A percentile compares a stretch with the other conserved stretches of the same genome.
phyloP scores from a whole-genome alignment of 2,888 invertebrate species.

The Nemapogon koenigi region DNA sequence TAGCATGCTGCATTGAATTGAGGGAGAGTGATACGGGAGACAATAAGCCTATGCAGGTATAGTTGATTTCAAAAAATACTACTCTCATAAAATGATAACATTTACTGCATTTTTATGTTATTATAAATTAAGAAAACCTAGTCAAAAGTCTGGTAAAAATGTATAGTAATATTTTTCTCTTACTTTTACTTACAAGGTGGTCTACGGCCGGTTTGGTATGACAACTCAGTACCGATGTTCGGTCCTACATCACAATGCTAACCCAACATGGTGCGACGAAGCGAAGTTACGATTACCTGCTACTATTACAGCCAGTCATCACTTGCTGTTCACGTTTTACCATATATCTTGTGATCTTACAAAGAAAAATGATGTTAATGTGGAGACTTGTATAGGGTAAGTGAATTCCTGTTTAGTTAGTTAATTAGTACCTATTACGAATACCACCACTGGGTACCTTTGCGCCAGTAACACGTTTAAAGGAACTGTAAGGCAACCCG shows the following conservation, averaged over 20 bases:
- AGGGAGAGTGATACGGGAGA: constrained; percentile 77
- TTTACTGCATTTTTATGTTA: too few species aligned
- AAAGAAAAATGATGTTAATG: constrained; percentile 77
- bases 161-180: too few species aligned
- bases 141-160: too few species aligned
- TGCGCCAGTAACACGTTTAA: too few species aligned
- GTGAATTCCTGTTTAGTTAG: too few species aligned
- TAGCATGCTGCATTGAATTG: constrained; percentile 89
- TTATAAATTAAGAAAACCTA: too few species aligned
- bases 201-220: constrained; percentile 54
- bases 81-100: too few species aligned
- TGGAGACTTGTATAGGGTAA: constrained; percentile 84
- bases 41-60: constrained; percentile 72
- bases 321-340: constrained; percentile 92
- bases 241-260: constrained; percentile 89
- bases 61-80: too few species aligned
- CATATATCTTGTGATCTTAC: constrained; percentile 93
- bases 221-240: constrained; percentile 75
- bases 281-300: constrained; percentile 90
- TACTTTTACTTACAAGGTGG: constrained; percentile 34
- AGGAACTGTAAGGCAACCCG: too few species aligned
- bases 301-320: constrained; percentile 84
- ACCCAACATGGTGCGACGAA: constrained; percentile 92
- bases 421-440: too few species aligned
- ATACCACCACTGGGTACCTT: too few species aligned